phyloP scores from a whole-genome alignment of 2,888 invertebrate genomes.

The Sesia apiformis region DNA sequence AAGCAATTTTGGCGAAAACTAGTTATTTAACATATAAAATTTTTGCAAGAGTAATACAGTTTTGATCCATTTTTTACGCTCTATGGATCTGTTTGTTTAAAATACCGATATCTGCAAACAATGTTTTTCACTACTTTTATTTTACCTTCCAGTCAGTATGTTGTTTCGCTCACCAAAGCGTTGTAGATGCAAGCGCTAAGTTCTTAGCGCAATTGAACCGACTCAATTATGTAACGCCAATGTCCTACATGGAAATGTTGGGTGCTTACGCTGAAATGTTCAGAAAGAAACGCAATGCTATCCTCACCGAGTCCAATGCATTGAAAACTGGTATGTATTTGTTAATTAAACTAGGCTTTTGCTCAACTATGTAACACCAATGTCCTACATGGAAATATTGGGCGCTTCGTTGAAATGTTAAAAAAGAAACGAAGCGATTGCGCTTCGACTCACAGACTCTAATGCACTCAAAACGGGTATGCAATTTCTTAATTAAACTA shows the following conservation, averaged over 20 bases:
- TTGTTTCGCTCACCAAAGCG: slow-evolving; percentile 80
- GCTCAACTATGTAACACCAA: slow-evolving; percentile 91
- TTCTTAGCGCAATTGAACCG: slow-evolving; percentile 83
- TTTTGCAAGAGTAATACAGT: too few species aligned
- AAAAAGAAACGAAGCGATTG: slow-evolving; percentile 78
- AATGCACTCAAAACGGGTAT: slow-evolving; percentile 76
- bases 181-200: slow-evolving; percentile 78
- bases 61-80: background rate
- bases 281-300: slow-evolving; percentile 76
- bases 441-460: slow-evolving; percentile 67
- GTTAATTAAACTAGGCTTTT: too few species aligned
- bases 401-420: slow-evolving; percentile 83
- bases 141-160: slow-evolving; percentile 44
- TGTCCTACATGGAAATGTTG: slow-evolving; percentile 89
- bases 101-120: background rate
- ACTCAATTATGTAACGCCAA: slow-evolving; percentile 91
- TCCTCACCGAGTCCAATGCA: slow-evolving; percentile 71
- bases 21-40: too few species aligned
- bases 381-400: slow-evolving; percentile 89
- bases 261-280: slow-evolving; percentile 85
- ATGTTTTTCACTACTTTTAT: too few species aligned
- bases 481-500: background rate
- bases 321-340: slow-evolving; percentile 70
- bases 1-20: too few species aligned
- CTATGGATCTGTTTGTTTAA: background rate